These are phyloP conservation scores for Hyposoter dolosus DNA, from an alignment of 2,888 invertebrate genomes.

Conservation along the genomic window DNA sequence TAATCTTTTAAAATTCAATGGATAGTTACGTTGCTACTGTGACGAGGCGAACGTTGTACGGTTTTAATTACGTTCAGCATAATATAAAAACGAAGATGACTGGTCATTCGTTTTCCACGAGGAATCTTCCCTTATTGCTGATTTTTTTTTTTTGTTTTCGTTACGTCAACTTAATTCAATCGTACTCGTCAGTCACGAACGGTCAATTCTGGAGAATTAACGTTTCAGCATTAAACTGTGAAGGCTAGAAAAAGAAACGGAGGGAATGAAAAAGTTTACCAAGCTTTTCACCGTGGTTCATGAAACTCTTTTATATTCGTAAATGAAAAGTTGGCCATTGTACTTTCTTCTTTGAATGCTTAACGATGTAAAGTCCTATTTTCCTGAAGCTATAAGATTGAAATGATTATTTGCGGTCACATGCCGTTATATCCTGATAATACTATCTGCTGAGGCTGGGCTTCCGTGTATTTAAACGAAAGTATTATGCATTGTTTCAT, in stretches of 20 bases:
- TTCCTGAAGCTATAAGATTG: constrained; percentile 69
- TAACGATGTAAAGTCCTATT: constrained; percentile 72
- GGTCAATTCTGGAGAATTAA: constrained; percentile 47
- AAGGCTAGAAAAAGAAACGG: background rate
- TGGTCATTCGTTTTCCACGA: background rate
- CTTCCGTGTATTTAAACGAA: constrained; percentile 75
- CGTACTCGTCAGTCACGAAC: constrained; percentile 64
- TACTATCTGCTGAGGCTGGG: constrained; percentile 62
- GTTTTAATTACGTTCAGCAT: constrained; percentile 25
- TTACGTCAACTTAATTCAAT: constrained; percentile 5
- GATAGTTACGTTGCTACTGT: background rate
- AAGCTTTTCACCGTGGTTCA: constrained; percentile 33
- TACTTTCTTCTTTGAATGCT: constrained; percentile 72
- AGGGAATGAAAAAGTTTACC: constrained; percentile 15
- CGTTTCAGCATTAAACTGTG: constrained; percentile 10
- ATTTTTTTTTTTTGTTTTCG: background rate
- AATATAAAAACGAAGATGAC: background rate
- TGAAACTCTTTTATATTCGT: constrained; percentile 38
- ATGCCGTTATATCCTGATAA: constrained; percentile 55
- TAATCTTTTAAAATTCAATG: background rate
- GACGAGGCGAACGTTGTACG: constrained; percentile 9
- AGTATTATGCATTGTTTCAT: constrained; percentile 38
- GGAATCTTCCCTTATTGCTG: background rate
- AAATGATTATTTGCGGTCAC: constrained; percentile 81
- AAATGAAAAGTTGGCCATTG: constrained; percentile 74